Base-by-base conservation (phyloP, 1,140 invertebrate species). In the Ostrea edulis region DNA sequence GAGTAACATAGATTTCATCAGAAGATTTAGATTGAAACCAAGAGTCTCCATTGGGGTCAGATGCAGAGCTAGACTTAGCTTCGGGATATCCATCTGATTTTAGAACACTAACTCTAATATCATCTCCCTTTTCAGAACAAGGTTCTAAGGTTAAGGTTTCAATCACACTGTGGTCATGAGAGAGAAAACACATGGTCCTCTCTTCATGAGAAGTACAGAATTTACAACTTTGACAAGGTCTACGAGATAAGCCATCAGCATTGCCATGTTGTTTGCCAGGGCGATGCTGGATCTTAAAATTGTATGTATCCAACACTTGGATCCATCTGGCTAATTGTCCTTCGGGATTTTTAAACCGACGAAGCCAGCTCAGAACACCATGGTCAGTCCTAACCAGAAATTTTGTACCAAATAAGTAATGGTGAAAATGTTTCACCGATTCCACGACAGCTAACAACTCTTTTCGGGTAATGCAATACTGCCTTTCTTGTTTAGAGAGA, bases 251-350 rank as follows among this genome's bases (percentile, higher is more conserved):
- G 5, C 35, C 35, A n/a, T 86, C 85, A 22, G 62, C 68, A 71
- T 86, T 77, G 22, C 62, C 62, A 52, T 77, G 58, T 11, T n/a
- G 20, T n/a, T 14, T 71, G 8, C 85, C 85, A 44, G 85, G 29
- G 25, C 85, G 22, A 55, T 86, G 85, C 52, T 51, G 17, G 4
- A 77, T 86, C 17, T 20, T 52, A 20, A 71, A 65, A 4, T 44
- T 29, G 52, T 86, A 71, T 9, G 58, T 77, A 25, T 87, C 84
- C 22, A 94, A 86, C 54, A 65, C 55, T 52, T 94, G 62, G 4
- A 90, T 82, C 93, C 92, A 94, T 11, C 83, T 17, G 14, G n/a
- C 83, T 22, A 84, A 22, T 22, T 84, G 83, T 8, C 83, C 83
- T 58, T 84, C 83, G 5, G 83, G 83, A 14, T 84, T 58, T 55